A percentile compares a stretch with the other conserved stretches of the same genome.
phyloP scores from a whole-genome alignment of 2,797 vertebrate species.

The Sebastes umbrosus region DNA sequence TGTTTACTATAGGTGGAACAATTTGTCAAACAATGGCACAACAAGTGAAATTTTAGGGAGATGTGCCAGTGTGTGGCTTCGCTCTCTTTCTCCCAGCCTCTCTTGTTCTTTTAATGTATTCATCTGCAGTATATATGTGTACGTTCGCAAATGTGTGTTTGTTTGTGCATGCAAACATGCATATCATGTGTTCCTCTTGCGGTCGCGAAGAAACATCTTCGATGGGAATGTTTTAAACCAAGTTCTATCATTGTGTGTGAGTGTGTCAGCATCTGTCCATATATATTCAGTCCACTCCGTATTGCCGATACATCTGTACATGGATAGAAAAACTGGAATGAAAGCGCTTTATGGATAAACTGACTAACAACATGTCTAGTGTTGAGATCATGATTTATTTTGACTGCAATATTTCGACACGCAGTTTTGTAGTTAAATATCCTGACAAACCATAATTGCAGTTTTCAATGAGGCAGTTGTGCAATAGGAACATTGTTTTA shows the following conservation, averaged over 20 bases:
- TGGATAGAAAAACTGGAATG: neutral
- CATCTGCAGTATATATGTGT: neutral
- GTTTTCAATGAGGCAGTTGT: neutral
- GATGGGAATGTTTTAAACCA: neutral
- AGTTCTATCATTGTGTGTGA: neutral
- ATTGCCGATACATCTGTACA: neutral
- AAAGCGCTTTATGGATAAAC: neutral
- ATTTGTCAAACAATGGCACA: constrained; percentile 59
- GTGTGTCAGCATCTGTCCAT: neutral
- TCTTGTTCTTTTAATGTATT: constrained; percentile 9
- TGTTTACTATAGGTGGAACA: constrained; percentile 50
- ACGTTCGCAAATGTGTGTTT: neutral
- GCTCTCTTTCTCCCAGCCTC: neutral
- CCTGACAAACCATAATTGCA: neutral
- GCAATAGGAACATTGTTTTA: neutral
- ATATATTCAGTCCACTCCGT: neutral
- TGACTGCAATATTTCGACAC: neutral
- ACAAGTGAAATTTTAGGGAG: constrained; percentile 12
- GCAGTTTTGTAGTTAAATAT: neutral
- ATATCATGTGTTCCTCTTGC: constrained; percentile 9
- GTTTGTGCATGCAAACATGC: constrained; percentile 25
- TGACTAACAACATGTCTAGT: neutral
- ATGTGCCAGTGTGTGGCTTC: neutral
- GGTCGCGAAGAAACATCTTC: neutral
- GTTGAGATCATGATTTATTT: neutral